Conservation (phyloP, 2,113 vertebrate genomes). For the Eulemur rufifrons region DNA sequence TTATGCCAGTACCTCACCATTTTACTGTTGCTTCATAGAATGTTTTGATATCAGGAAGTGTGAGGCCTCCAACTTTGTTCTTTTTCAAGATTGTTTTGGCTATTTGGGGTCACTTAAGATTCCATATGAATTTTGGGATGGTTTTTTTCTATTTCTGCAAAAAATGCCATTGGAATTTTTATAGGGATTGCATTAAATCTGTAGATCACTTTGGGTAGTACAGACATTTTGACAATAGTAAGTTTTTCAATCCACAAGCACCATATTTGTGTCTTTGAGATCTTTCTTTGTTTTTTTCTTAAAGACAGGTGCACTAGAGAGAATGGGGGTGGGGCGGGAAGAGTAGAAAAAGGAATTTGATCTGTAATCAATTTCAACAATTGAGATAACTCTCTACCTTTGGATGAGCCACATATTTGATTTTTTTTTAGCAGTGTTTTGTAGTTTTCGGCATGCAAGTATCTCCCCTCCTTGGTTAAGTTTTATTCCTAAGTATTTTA, state of each 20-base stretch:
- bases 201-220: background rate
- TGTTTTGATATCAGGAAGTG: background rate
- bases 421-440: background rate
- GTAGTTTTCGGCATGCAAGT: background rate
- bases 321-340: too few species aligned
- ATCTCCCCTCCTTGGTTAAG: background rate
- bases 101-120: background rate
- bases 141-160: background rate
- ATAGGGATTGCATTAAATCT: background rate
- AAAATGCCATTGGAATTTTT: background rate
- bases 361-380: too few species aligned
- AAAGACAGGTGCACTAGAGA: too few species aligned
- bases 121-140: background rate
- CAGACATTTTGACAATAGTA: background rate
- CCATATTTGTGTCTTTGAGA: background rate
- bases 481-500: background rate
- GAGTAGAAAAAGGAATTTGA: too few species aligned
- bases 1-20: background rate
- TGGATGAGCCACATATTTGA: background rate
- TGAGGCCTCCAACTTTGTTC: background rate
- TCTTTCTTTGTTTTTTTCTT: too few species aligned
- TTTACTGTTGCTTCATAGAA: background rate
- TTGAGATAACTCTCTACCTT: too few species aligned
- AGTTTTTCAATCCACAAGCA: background rate
- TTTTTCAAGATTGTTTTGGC: background rate